These are phyloP conservation scores for Lates japonicus DNA, from an alignment of 2,797 vertebrate genomes.

Conservation along the genomic window DNA sequence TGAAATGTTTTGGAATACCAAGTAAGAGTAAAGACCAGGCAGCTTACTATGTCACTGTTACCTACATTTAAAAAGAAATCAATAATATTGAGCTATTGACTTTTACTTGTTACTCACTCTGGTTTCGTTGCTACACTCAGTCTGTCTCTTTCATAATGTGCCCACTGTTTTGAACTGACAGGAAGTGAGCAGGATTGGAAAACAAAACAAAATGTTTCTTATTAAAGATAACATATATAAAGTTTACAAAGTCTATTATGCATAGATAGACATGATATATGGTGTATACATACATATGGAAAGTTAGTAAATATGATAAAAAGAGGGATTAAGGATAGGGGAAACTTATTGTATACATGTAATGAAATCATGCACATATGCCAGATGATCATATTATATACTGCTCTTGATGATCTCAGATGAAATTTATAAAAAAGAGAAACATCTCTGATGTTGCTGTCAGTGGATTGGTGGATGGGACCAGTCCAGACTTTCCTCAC, in stretches of 20 bases:
- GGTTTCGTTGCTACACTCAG: background rate
- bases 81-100: background rate
- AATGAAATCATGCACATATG: too few relatives aligned
- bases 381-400: too few relatives aligned
- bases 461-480: background rate
- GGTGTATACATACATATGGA: too few relatives aligned
- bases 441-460: background rate
- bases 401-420: background rate
- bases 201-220: background rate
- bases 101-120: background rate
- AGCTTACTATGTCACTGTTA: background rate
- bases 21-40: background rate
- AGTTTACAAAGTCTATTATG: too few relatives aligned
- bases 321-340: too few relatives aligned
- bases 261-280: too few relatives aligned
- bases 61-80: background rate
- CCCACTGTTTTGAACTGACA: background rate
- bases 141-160: background rate
- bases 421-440: background rate
- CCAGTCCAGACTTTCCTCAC: background rate
- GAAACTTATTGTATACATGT: too few relatives aligned
- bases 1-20: background rate
- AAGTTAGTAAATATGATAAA: too few relatives aligned
- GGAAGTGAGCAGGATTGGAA: background rate
- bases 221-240: background rate